Percentiles rank a stretch among this genome's conserved stretches.
Evolutionary conservation across 2,113 vertebrate species (phyloP).

Genomic region (Marcusenius ussheri): DNA sequence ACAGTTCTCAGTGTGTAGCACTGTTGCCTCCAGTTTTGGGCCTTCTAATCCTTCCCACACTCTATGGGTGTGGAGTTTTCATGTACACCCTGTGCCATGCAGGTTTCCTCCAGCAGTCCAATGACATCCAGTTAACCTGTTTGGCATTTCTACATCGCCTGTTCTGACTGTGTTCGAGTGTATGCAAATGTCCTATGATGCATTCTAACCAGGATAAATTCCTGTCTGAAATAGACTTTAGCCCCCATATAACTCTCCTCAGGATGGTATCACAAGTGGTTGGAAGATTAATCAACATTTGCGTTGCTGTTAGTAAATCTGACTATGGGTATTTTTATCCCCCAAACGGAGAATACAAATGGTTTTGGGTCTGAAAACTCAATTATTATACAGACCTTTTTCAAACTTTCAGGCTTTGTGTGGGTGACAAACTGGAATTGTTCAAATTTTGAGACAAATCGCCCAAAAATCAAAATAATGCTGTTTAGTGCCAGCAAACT

Average conservation of each 20-base stretch:
- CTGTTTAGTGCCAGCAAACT: background rate
- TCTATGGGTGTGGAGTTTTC: background rate
- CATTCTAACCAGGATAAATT: background rate
- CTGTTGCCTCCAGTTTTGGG: background rate
- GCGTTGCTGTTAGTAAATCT: background rate
- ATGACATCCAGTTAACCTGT: background rate
- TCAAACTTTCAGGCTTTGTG: background rate
- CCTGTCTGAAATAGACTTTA: background rate
- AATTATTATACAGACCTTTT: background rate
- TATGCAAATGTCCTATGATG: background rate
- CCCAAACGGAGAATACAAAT: background rate
- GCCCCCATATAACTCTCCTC: background rate
- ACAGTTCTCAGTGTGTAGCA: background rate
- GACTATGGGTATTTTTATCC: background rate
- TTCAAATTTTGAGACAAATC: background rate
- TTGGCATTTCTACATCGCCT: background rate
- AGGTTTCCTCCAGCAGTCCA: background rate
- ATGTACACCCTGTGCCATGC: background rate
- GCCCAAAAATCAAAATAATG: background rate
- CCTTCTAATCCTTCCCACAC: background rate
- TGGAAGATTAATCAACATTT: background rate
- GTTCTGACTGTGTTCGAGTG: background rate
- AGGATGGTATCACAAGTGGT: background rate
- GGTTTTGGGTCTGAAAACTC: background rate
- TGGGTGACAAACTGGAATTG: background rate